Percentiles rank a stretch among this genome's conserved stretches.
Evolutionary conservation across 2,113 vertebrate genomes (phyloP).

Genomic region (Rhea pennata): DNA sequence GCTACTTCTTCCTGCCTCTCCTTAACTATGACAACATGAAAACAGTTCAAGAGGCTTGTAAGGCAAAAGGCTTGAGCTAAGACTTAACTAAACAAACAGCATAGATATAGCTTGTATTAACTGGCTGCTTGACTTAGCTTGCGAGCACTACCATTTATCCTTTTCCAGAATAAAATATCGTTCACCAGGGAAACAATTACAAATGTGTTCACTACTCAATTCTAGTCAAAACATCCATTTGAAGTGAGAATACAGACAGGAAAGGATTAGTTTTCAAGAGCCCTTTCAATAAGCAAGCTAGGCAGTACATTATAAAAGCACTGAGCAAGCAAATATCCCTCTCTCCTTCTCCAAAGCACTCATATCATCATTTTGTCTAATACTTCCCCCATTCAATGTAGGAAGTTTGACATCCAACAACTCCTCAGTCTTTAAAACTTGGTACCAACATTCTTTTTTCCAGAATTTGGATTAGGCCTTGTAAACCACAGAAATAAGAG

Average conservation of each 20-base stretch:
- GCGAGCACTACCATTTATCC: not conserved
- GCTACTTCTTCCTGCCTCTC: not conserved
- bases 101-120: not conserved
- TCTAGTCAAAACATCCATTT: not conserved
- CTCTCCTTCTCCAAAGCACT: not conserved
- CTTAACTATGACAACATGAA: constrained; percentile 16
- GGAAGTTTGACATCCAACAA: not conserved
- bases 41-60: not conserved
- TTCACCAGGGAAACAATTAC: not conserved
- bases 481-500: not conserved
- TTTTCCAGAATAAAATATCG: not conserved
- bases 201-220: not conserved
- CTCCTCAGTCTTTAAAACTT: not conserved
- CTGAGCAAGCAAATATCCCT: not conserved
- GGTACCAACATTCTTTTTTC: not conserved
- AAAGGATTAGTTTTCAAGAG: not conserved
- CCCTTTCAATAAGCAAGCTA: not conserved
- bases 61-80: not conserved
- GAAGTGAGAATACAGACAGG: not conserved
- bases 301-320: not conserved
- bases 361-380: not conserved
- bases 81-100: not conserved
- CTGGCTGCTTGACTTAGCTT: not conserved
- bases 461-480: not conserved
- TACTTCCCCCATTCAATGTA: not conserved